Percentiles rank a stretch among this genome's conserved stretches.
Conservation (phyloP, 2,113 vertebrate genomes). For the Eublepharis macularius region DNA sequence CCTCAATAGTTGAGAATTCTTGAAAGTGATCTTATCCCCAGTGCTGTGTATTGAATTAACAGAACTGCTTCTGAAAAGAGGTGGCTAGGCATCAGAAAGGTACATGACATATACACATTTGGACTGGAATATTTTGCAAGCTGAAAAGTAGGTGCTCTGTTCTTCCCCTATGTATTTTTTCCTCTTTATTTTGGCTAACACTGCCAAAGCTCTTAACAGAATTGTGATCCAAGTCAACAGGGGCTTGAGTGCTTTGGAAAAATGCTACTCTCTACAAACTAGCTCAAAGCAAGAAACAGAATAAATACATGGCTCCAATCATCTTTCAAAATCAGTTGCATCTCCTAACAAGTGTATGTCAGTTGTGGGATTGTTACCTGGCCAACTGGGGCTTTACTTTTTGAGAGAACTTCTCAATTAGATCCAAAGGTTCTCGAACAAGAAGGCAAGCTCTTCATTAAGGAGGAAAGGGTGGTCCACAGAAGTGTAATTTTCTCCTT, state of each 20-base stretch:
- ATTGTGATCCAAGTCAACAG: slow-evolving; percentile 16
- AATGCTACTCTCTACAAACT: not conserved
- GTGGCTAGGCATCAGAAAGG: slow-evolving; percentile 18
- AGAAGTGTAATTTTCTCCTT: not conserved
- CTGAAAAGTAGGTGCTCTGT: slow-evolving; percentile 48
- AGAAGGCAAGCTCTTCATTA: not conserved
- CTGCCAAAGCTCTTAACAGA: not conserved
- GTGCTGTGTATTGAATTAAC: slow-evolving; percentile 50
- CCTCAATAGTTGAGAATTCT: slow-evolving; percentile 47
- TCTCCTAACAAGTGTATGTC: not conserved
- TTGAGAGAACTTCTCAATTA: not conserved
- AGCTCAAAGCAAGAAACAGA: not conserved
- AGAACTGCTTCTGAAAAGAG: slow-evolving; percentile 32
- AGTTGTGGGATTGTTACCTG: not conserved
- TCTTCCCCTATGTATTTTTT: slow-evolving; percentile 35
- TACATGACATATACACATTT: slow-evolving; percentile 29
- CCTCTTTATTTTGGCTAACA: slow-evolving; percentile 8
- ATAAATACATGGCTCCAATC: not conserved
- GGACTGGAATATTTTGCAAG: slow-evolving; percentile 40
- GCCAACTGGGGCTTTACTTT: not conserved
- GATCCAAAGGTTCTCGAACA: not conserved
- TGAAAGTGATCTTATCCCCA: slow-evolving; percentile 54
- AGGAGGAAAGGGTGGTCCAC: not conserved
- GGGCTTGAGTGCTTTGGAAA: slow-evolving; percentile 15
- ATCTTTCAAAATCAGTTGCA: not conserved